A percentile compares a stretch with the other conserved stretches of the same genome.
phyloP scores from a whole-genome alignment of 2,113 vertebrate genomes.

The Sinocyclocheilus grahami region DNA sequence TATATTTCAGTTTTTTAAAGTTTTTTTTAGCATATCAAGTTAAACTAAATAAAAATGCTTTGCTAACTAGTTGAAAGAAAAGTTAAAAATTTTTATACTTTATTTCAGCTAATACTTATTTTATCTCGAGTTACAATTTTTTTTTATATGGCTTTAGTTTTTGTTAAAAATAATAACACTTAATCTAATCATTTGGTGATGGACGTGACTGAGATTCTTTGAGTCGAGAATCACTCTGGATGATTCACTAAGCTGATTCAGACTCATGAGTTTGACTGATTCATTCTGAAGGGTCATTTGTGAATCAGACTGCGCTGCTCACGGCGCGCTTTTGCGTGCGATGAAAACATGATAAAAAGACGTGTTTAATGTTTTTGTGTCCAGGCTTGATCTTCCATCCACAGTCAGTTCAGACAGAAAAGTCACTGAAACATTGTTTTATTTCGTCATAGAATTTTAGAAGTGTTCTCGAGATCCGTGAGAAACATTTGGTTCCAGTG shows the following conservation, averaged over 20 bases:
- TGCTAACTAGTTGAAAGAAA: background rate
- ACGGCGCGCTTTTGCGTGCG: too few species aligned
- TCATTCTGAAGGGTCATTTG: background rate
- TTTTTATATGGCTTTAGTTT: background rate
- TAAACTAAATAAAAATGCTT: background rate
- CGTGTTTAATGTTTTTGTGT: too few species aligned
- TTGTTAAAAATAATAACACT: background rate
- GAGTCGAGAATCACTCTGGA: background rate
- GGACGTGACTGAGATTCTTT: background rate
- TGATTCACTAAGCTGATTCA: background rate
- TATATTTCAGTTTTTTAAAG: background rate
- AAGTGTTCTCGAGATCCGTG: background rate
- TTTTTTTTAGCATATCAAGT: background rate
- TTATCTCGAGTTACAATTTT: background rate
- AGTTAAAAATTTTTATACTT: background rate
- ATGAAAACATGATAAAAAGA: too few species aligned
- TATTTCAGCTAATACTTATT: background rate
- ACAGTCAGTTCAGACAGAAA: background rate
- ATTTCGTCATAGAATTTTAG: background rate
- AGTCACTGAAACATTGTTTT: background rate
- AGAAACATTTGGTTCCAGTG: background rate
- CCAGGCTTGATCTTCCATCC: too few species aligned
- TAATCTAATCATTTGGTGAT: background rate
- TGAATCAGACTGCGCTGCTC: background rate
- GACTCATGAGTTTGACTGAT: background rate